These are phyloP conservation scores for Onthophagus sagittarius DNA, from an alignment of 2,888 invertebrate genomes.

Conservation along the genomic window DNA sequence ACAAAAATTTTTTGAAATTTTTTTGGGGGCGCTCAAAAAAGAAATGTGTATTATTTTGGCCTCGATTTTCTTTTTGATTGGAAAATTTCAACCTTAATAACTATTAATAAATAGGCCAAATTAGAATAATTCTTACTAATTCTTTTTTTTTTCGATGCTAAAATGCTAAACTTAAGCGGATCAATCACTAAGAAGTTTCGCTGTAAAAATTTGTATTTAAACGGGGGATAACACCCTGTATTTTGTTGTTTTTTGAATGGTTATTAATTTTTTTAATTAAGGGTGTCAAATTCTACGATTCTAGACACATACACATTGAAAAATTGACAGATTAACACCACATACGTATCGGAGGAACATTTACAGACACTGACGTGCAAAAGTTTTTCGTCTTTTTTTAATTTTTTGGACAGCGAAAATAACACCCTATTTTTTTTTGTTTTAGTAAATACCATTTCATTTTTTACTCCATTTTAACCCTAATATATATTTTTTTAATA, in stretches of 20 bases:
- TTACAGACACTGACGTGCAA: conserved; percentile 24
- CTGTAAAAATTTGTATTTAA: not conserved
- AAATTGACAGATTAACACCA: conserved; percentile 8
- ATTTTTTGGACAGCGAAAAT: conserved; percentile 9
- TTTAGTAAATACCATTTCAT: not conserved
- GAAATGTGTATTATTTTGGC: too few species aligned
- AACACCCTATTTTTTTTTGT: not conserved
- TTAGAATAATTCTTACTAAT: not conserved
- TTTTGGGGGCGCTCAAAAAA: too few species aligned
- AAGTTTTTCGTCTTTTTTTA: not conserved
- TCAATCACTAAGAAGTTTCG: not conserved
- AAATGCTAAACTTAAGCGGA: not conserved
- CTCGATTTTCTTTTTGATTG: too few species aligned
- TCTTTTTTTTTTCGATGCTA: not conserved
- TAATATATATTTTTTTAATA: conserved; percentile 1
- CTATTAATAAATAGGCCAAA: not conserved
- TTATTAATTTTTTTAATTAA: not conserved
- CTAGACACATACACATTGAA: conserved; percentile 1
- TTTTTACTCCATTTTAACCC: not conserved
- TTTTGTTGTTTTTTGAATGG: not conserved
- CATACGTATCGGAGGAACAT: conserved; percentile 7
- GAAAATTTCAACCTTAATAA: too few species aligned
- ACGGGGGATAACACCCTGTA: not conserved
- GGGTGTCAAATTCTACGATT: not conserved
- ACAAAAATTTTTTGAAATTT: too few species aligned